Percentiles rank a stretch among this genome's conserved stretches.
Evolutionary conservation across 1,140 invertebrate genomes (phyloP).

Genomic region (Ceratosolen fusciceps): DNA sequence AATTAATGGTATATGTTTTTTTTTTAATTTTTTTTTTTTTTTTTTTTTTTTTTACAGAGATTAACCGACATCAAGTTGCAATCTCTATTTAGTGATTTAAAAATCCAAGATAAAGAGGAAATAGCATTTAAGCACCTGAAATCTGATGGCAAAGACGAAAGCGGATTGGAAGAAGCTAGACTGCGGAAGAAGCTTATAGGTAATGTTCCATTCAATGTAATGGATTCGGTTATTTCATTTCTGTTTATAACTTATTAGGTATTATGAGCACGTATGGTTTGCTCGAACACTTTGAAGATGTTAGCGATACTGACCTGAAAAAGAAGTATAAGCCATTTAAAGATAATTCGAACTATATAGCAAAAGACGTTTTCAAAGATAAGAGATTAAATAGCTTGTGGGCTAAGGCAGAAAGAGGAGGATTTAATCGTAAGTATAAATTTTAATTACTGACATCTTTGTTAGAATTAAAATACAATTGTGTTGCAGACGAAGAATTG

Average conservation of each 20-base stretch:
- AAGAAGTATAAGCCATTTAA: conserved; percentile 64
- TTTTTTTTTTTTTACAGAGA: conserved; percentile 77
- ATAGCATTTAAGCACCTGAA: conserved; percentile 85
- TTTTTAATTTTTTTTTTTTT: too few relatives aligned
- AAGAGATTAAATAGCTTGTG: conserved; percentile 92
- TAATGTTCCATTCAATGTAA: conserved; percentile 54
- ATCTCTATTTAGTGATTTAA: conserved; percentile 88
- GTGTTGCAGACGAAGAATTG: conserved; percentile 79
- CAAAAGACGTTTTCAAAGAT: conserved; percentile 88
- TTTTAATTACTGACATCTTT: conserved; percentile 8
- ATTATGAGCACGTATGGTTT: conserved; percentile 88
- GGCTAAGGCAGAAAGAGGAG: conserved; percentile 88
- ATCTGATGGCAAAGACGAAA: conserved; percentile 87
- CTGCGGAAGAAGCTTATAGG: conserved; percentile 84
- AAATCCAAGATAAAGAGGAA: conserved; percentile 94
- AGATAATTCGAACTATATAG: conserved; percentile 66
- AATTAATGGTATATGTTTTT: background rate
- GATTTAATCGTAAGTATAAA: conserved; percentile 78
- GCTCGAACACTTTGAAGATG: conserved; percentile 84
- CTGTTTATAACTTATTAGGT: conserved; percentile 63
- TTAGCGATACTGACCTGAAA: conserved; percentile 73
- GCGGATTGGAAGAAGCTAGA: conserved; percentile 87
- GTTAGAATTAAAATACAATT: conserved; percentile 30
- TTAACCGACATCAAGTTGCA: conserved; percentile 87
- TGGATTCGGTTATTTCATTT: conserved; percentile 31